Percentiles rank a stretch among this genome's conserved stretches.
phyloP scores from a whole-genome alignment of 1,140 invertebrate genomes.

The Solenopsis invicta region DNA sequence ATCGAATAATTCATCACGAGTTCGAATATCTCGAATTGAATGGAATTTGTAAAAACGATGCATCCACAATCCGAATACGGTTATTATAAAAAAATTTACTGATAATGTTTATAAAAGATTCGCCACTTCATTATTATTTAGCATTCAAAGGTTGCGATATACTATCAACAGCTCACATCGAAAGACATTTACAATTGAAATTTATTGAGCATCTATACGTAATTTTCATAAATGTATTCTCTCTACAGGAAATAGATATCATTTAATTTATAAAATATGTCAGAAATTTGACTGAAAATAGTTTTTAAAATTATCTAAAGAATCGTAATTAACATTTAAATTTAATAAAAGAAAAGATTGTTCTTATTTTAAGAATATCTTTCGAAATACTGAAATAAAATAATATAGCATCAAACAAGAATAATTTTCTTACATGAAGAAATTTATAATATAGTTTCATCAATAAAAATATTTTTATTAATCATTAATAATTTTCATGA shows the following conservation, averaged over 20 bases:
- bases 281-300: not conserved
- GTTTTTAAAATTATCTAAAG: not conserved
- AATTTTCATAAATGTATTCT: not conserved
- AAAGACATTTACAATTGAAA: not conserved
- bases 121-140: not conserved
- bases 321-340: not conserved
- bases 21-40: not conserved
- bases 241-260: not conserved
- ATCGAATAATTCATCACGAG: too few relatives aligned
- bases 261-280: constrained; percentile 7
- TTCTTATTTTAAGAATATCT: too few relatives aligned
- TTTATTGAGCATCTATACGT: not conserved
- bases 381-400: too few relatives aligned
- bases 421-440: too few relatives aligned
- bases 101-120: not conserved
- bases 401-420: too few relatives aligned
- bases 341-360: not conserved
- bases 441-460: too few relatives aligned
- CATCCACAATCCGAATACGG: not conserved
- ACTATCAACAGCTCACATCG: not conserved
- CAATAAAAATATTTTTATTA: too few relatives aligned
- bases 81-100: not conserved
- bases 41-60: not conserved
- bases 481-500: too few relatives aligned
- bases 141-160: not conserved